Evolutionary conservation across 2,797 vertebrate species (phyloP).

Genomic region (Sebastes oblongus): DNA sequence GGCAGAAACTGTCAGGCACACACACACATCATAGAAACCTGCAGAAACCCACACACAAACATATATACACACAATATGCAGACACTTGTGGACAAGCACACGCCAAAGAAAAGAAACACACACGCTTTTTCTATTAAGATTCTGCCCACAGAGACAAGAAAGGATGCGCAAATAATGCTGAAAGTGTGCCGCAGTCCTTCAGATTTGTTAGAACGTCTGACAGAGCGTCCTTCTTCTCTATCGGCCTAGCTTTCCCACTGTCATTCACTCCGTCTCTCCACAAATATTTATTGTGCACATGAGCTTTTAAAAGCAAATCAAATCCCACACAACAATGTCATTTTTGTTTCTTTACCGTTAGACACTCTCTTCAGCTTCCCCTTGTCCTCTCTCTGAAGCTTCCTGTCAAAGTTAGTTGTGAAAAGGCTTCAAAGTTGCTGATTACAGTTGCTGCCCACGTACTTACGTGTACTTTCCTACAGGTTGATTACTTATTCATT

Average conservation of each 20-base stretch:
- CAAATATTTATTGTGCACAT: constrained; percentile 54
- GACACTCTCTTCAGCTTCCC: constrained; percentile 8
- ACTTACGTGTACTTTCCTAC: constrained; percentile 4
- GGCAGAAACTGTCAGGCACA: constrained; percentile 60
- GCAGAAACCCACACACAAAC: constrained; percentile 51
- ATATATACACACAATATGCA: constrained; percentile 46
- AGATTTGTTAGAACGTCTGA: constrained; percentile 54
- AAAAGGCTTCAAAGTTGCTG: constrained; percentile 43
- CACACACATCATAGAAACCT: constrained; percentile 49
- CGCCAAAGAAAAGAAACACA: constrained; percentile 39
- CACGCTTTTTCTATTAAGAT: constrained; percentile 63
- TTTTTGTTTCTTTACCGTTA: constrained; percentile 34
- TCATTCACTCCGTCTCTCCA: constrained; percentile 44
- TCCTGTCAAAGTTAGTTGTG: constrained; percentile 8
- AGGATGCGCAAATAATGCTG: constrained; percentile 60
- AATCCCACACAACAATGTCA: constrained; percentile 51
- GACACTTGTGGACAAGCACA: constrained; percentile 58
- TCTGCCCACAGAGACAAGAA: constrained; percentile 64
- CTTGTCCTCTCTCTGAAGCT: constrained; percentile 11
- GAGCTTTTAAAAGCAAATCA: constrained; percentile 55
- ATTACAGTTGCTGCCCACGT: constrained; percentile 32
- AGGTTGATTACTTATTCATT: neutral
- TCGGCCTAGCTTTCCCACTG: constrained; percentile 36
- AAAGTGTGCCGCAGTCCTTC: constrained; percentile 61
- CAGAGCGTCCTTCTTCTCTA: constrained; percentile 57